phyloP scores from a whole-genome alignment of 1,140 invertebrate species.

The Carposina sasakii region DNA sequence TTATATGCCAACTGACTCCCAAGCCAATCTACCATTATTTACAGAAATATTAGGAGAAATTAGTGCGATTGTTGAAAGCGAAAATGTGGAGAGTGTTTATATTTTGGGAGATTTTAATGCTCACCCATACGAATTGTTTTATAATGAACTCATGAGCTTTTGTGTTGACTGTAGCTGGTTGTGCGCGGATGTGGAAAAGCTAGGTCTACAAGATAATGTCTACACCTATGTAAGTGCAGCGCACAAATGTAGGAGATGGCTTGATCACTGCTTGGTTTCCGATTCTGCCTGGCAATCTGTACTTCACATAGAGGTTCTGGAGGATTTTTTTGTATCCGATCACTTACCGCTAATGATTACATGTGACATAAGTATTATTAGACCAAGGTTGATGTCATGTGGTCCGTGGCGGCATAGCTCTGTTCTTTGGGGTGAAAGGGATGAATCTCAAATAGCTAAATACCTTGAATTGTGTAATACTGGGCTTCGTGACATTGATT shows the following conservation, averaged over 20 bases:
- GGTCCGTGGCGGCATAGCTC: not conserved
- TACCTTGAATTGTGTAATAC: not conserved
- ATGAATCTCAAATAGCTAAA: not conserved
- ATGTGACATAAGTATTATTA: conserved; percentile 1
- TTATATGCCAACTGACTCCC: conserved; percentile 6
- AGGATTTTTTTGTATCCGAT: not conserved
- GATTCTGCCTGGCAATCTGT: not conserved
- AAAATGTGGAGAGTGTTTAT: conserved; percentile 3
- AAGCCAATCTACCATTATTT: not conserved
- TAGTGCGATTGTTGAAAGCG: conserved; percentile 2
- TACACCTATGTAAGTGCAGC: not conserved
- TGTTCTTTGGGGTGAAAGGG: not conserved
- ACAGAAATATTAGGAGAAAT: conserved; percentile 3
- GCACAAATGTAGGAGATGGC: not conserved
- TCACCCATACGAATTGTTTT: conserved; percentile 6
- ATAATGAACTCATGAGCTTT: not conserved
- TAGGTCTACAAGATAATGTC: no score
- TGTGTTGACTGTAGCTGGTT: conserved; percentile 2
- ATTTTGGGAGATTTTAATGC: conserved; percentile 9
- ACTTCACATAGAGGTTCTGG: not conserved
- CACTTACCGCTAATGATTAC: not conserved
- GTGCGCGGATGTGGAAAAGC: conserved; percentile 3
- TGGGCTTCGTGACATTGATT: not conserved
- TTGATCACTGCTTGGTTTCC: not conserved
- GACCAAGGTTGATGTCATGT: not conserved